phyloP scores from a whole-genome alignment of 2,888 invertebrate species.

The Vesta saturnalis region DNA sequence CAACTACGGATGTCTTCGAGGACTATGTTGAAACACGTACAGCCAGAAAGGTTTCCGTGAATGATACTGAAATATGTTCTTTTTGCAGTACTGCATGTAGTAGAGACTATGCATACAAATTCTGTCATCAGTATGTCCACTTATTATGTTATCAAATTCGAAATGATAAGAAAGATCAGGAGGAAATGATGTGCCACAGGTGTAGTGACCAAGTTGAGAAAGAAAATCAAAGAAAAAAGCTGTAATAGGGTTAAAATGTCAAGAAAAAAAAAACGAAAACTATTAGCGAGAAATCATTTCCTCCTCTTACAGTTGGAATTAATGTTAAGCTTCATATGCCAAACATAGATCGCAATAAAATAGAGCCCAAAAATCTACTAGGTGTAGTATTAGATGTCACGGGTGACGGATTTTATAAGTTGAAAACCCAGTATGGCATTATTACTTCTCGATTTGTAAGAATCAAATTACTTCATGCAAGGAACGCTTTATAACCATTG shows the following conservation, averaged over 20 bases:
- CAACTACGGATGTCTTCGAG: neutral
- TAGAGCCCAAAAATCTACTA: neutral
- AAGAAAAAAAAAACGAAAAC: neutral
- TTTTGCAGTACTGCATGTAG: neutral
- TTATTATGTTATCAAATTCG: constrained; percentile 3
- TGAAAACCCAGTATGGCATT: too few relatives aligned
- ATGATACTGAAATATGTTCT: too few relatives aligned
- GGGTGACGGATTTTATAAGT: too few relatives aligned
- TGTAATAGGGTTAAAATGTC: neutral
- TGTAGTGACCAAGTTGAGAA: neutral
- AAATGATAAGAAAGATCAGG: neutral
- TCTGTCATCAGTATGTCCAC: neutral
- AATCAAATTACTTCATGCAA: too few relatives aligned
- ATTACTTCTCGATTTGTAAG: too few relatives aligned
- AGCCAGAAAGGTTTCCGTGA: too few relatives aligned
- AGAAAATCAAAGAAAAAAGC: neutral
- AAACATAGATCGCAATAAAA: neutral
- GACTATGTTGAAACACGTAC: too few relatives aligned
- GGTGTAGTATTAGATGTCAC: neutral
- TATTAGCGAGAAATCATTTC: too few relatives aligned
- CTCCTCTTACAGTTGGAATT: too few relatives aligned
- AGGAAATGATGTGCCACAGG: neutral
- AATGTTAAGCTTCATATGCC: too few relatives aligned
- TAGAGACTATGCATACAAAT: neutral
- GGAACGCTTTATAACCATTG: too few relatives aligned